Base-by-base conservation (phyloP, 2,888 invertebrate genomes). In the Gandaritis pyraliata region DNA sequence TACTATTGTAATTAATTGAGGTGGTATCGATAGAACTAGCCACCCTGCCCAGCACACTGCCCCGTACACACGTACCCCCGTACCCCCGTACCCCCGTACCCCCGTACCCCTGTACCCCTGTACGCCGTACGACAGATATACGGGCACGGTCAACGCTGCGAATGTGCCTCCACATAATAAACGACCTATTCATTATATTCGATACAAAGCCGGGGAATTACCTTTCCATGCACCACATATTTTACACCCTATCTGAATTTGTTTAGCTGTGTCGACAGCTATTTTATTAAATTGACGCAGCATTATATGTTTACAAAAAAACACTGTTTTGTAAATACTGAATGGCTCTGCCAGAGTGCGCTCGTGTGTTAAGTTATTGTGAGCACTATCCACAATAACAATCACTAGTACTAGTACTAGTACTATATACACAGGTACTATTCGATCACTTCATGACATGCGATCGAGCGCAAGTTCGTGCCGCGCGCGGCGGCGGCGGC, bases 141-240 rank as follows among this genome's bases (percentile, higher is more conserved):
- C 23, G 33, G 33, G 33, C 13, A 43, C 46, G 51, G 36, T 23
- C 49, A 46, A 11, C 59, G 49, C 56, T 23, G 39, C 58, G 39
- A 50, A 55, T 56, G 61, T 50, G 56, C 59, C 58, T 15, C 57
- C 11, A 41, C 48, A 30, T 55, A 45, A 61, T 62, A 62, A 60
- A 67, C 60, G 11, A 60, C 33, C 61, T 49, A 56, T 65, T 58
- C 63, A 62, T 67, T 58, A 69, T 59, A 46, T 58, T 43, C 52
- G 54, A 59, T 48, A 39, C 54, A 58, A 55, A 55, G 61, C 65
- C 54, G 49, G 46, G 52, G 51, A 61, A 61, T 23, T 55, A 49
- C 30, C 52, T 63, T 43, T 51, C 41, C 61, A 62, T 49, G 10
- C 41, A 18, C 8, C 56, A 29, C 48, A 62, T 58, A 62, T 53